These are phyloP conservation scores for Pampus argenteus DNA, from an alignment of 2,797 vertebrate species.

Conservation along the genomic window DNA sequence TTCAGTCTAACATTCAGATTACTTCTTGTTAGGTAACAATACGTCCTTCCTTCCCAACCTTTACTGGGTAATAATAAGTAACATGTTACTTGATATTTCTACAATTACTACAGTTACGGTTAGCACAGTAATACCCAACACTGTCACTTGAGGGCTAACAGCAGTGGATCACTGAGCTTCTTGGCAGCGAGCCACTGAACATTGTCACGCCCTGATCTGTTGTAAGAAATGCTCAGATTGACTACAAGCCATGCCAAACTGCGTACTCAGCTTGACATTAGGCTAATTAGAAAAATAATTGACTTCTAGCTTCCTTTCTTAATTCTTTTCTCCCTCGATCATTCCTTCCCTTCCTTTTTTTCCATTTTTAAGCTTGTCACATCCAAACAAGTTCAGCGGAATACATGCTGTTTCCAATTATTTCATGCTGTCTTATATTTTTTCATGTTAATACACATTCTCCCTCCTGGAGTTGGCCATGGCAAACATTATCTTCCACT, in stretches of 20 bases:
- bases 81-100: not conserved
- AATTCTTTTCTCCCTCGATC: slow-evolving; percentile 26
- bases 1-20: not conserved
- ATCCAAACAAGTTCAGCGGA: slow-evolving; percentile 48
- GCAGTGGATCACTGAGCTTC: slow-evolving; percentile 12
- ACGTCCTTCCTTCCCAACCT: no score
- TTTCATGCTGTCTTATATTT: slow-evolving; percentile 46
- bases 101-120: not conserved
- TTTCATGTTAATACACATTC: slow-evolving; percentile 39
- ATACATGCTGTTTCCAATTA: slow-evolving; percentile 64
- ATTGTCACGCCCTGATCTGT: slow-evolving; percentile 35
- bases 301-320: slow-evolving; percentile 15
- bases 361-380: slow-evolving; percentile 24
- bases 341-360: slow-evolving; percentile 15
- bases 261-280: slow-evolving; percentile 36
- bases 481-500: slow-evolving; percentile 27
- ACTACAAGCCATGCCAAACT: slow-evolving; percentile 29
- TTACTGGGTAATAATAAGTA: no score
- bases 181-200: slow-evolving; percentile 30
- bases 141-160: slow-evolving; percentile 3
- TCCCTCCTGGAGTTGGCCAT: slow-evolving; percentile 23
- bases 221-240: slow-evolving; percentile 31
- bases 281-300: slow-evolving; percentile 44
- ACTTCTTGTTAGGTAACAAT: not conserved
- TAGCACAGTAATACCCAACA: not conserved